Conservation (phyloP, 2,113 vertebrate species). For the sheep (Ovis aries) region DNA sequence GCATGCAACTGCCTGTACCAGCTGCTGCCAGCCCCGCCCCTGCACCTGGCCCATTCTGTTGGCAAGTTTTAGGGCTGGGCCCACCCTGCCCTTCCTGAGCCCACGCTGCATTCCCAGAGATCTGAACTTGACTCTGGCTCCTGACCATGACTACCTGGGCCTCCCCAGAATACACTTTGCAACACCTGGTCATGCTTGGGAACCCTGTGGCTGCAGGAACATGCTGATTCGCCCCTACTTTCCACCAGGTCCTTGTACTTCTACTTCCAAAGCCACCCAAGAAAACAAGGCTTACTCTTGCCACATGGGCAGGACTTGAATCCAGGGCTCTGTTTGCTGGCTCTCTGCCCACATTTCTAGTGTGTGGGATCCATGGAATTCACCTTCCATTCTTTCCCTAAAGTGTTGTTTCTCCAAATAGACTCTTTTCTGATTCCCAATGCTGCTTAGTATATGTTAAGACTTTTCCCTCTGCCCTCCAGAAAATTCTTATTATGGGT, state of each 20-base stretch:
- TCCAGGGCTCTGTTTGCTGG: not conserved
- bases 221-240: accelerated
- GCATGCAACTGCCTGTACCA: accelerated
- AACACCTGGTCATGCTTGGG: not conserved
- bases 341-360: not conserved
- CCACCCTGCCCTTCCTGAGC: not conserved
- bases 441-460: not conserved
- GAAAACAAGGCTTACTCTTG: not conserved
- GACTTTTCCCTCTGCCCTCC: not conserved
- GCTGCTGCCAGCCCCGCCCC: not conserved
- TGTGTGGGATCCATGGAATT: not conserved
- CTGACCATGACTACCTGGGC: not conserved
- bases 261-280: not conserved
- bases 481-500: not conserved
- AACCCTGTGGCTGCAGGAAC: not conserved
- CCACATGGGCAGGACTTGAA: no score
- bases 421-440: not conserved
- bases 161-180: not conserved
- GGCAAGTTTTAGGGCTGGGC: not conserved
- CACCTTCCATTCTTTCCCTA: not conserved
- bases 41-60: not conserved
- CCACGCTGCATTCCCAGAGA: not conserved
- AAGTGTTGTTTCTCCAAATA: not conserved
- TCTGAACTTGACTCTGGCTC: not conserved
- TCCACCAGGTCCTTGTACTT: not conserved